Evolutionary conservation across 2,113 vertebrate genomes (phyloP), one percentile per base, ranked within the genome.

Genomic region (Brachypodius melanocephalos): DNA sequence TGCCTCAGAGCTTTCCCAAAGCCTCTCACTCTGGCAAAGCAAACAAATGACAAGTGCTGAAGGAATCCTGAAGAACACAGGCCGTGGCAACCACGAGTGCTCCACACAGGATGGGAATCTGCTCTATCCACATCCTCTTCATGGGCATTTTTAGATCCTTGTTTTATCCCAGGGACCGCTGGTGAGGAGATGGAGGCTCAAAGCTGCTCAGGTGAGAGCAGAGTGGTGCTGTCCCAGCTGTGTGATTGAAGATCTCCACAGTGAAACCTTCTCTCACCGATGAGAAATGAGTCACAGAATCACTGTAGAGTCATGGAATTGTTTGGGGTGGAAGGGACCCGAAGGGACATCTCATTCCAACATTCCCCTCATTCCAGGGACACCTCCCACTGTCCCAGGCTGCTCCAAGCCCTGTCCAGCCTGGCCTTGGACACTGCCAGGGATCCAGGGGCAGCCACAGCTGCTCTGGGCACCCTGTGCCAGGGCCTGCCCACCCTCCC

Each of bases 91-190:
- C 31, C 19, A 22, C 0, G 2, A 43, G 9, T 21, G 31, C 32
- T 79, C 16, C 40, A 12, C 5, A 17, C 7, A 14, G 31, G 54
- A 3, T 34, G 66, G 20, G 22, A 75, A 51, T 7, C 15, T 0
- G 8, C 57, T 84, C n/a, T 17, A 2, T n/a, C 65, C 63, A n/a
- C 46, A 15, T 1, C 38, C 38, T 38, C 20, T 38, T 31, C 49
- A 2, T 0, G 20, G 55, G 36, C 5, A 3, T 9, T 46, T 68
- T 26, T 26, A 36, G 7, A 3, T 28, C 49, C 9, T 22, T 19
- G 18, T 12, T 82, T 59, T 25, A 26, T 28, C 59, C 63, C 29
- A 49, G 63, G 25, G 46, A 28, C 7, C 25, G 7, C 34, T 42
- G 58, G 6, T 4, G 48, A 42, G 66, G 46, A 72, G 72, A 12